Evolutionary conservation across 2,888 invertebrate species (phyloP).

Genomic region (Mythimna albipuncta): DNA sequence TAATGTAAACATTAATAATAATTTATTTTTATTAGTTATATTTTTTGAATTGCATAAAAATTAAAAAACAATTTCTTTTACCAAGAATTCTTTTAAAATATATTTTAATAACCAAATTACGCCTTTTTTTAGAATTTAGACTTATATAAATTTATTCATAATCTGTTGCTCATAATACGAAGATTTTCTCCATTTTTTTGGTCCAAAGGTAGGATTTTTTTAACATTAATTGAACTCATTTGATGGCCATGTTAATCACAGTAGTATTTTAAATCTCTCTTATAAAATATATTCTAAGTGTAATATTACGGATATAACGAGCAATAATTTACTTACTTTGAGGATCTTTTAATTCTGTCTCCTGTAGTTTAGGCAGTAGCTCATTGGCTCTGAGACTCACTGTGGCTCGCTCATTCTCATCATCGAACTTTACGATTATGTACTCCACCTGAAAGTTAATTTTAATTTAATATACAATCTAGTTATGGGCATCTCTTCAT

Average conservation of each 20-base stretch:
- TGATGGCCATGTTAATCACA: not conserved
- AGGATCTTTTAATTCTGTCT: slow-evolving; percentile 95
- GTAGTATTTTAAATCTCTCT: too few species aligned
- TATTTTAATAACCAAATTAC: not conserved
- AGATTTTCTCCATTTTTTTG: not conserved
- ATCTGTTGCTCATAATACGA: not conserved
- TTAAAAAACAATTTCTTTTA: too few species aligned
- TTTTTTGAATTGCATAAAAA: not conserved
- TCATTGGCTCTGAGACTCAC: slow-evolving; percentile 96
- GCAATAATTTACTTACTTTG: slow-evolving; percentile 88
- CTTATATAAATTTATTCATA: not conserved
- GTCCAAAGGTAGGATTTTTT: not conserved
- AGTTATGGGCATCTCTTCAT: not conserved
- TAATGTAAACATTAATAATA: not conserved
- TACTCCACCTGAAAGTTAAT: slow-evolving; percentile 94
- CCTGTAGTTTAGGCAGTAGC: slow-evolving; percentile 94
- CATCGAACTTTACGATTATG: slow-evolving; percentile 98
- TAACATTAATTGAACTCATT: not conserved
- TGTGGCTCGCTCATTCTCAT: slow-evolving; percentile 95
- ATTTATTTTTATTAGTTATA: not conserved
- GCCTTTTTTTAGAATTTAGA: not conserved
- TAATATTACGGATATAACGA: not conserved
- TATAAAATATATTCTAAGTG: too few species aligned
- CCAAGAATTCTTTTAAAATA: too few species aligned
- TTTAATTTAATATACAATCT: not conserved